A percentile compares a stretch with the other conserved stretches of the same genome.
Evolutionary conservation across 2,113 vertebrate species (phyloP).

Genomic region (Monarcha castaneiventris): DNA sequence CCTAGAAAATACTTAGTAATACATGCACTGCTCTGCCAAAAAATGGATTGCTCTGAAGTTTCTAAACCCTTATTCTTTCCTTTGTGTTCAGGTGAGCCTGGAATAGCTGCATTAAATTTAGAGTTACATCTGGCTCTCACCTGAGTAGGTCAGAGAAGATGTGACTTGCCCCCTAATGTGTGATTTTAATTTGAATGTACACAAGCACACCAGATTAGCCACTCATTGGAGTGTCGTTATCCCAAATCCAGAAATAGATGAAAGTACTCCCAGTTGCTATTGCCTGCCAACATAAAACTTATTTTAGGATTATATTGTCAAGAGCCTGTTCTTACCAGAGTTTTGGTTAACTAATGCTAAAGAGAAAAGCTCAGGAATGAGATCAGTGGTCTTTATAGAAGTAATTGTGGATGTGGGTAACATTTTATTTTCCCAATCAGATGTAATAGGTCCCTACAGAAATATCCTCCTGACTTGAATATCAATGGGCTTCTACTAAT

Average conservation of each 20-base stretch:
- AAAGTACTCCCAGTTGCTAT: slow-evolving; percentile 24
- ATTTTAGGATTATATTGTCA: slow-evolving; percentile 59
- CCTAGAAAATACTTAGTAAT: neutral
- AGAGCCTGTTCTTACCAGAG: slow-evolving; percentile 3
- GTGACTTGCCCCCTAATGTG: neutral
- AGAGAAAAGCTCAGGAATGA: slow-evolving; percentile 30
- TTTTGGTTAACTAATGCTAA: slow-evolving; percentile 63
- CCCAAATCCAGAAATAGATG: slow-evolving; percentile 49
- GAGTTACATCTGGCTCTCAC: neutral
- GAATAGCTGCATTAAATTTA: neutral
- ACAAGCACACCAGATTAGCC: neutral
- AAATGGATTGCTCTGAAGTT: neutral
- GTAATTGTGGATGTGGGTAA: slow-evolving; percentile 65
- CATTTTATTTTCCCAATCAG: slow-evolving; percentile 58
- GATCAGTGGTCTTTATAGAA: slow-evolving; percentile 55
- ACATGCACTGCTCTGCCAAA: neutral
- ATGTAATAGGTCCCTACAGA: slow-evolving; percentile 46
- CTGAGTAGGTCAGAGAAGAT: neutral
- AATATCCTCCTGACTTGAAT: slow-evolving; percentile 41
- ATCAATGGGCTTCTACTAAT: slow-evolving; percentile 17
- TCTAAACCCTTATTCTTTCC: neutral
- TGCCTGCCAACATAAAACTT: slow-evolving; percentile 53
- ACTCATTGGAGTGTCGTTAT: slow-evolving; percentile 27
- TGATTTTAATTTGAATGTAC: neutral
- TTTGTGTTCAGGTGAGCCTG: neutral